phyloP scores from a whole-genome alignment of 2,888 invertebrate species.

The Willowsia nigromaculata region DNA sequence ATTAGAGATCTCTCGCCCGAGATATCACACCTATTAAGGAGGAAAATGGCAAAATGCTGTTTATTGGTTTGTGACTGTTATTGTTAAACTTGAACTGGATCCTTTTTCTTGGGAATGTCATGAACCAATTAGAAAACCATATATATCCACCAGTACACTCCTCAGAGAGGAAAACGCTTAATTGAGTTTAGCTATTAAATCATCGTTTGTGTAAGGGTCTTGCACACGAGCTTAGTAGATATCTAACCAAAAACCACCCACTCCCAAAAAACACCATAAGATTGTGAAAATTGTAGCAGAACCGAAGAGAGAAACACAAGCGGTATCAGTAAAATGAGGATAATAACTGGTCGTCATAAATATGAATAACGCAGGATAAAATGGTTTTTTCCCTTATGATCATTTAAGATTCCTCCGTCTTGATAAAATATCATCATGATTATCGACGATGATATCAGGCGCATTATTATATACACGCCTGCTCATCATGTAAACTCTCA shows the following conservation, averaged over 20 bases:
- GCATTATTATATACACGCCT: neutral
- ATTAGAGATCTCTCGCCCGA: slow-evolving; percentile 23
- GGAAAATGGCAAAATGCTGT: slow-evolving; percentile 51
- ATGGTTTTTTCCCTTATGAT: neutral
- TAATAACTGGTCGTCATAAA: neutral
- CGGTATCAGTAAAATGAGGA: neutral
- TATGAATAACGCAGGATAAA: neutral
- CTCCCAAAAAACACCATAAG: neutral
- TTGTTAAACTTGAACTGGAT: slow-evolving; percentile 15
- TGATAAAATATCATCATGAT: slow-evolving; percentile 3
- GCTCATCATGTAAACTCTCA: neutral
- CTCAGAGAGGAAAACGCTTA: slow-evolving; percentile 5
- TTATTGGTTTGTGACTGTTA: slow-evolving; percentile 27
- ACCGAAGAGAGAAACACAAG: neutral
- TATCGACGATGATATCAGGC: slow-evolving; percentile 1
- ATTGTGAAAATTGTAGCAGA: slow-evolving; percentile 45
- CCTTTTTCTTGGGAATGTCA: slow-evolving; percentile 35
- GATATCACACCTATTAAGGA: slow-evolving; percentile 39
- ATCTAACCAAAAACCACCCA: neutral
- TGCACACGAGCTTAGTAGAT: neutral
- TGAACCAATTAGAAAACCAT: slow-evolving; percentile 55
- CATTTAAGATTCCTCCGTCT: neutral
- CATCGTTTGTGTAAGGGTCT: slow-evolving; percentile 26
- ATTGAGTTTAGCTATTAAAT: slow-evolving; percentile 60
- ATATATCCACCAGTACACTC: neutral